A percentile compares a stretch with the other conserved stretches of the same genome.
These are phyloP conservation scores for Plebejus melissa DNA, from an alignment of 2,888 invertebrate genomes.

Conservation along the genomic window DNA sequence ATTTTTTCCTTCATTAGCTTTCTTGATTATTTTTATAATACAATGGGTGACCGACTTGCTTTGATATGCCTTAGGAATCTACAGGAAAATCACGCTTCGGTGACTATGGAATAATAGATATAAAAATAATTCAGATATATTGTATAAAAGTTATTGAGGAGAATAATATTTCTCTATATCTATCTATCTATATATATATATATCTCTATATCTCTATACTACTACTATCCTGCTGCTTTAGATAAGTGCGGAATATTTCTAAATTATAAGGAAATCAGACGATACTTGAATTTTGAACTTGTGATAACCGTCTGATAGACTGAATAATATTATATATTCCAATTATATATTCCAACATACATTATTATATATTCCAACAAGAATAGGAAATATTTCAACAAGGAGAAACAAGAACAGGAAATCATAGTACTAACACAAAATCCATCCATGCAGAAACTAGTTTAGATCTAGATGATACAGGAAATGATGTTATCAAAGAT, in stretches of 20 bases:
- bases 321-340: too few relatives aligned
- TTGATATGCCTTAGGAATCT: background rate
- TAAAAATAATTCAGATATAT: background rate
- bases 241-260: background rate
- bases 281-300: background rate
- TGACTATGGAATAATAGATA: background rate
- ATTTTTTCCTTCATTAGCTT: constrained; percentile 16
- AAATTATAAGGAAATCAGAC: background rate
- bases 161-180: background rate
- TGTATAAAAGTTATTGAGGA: background rate
- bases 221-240: too few relatives aligned
- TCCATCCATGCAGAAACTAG: background rate
- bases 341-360: too few relatives aligned
- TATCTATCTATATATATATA: too few relatives aligned
- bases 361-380: too few relatives aligned
- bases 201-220: too few relatives aligned
- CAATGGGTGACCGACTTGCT: constrained; percentile 5
- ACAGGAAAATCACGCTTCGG: background rate
- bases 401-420: background rate
- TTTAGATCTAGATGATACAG: background rate
- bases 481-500: constrained; percentile 5
- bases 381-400: background rate
- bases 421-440: background rate
- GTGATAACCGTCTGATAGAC: background rate
- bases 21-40: constrained; percentile 16